Evolutionary conservation across 2,888 invertebrate species (phyloP).

Genomic region (Aromia moschata): DNA sequence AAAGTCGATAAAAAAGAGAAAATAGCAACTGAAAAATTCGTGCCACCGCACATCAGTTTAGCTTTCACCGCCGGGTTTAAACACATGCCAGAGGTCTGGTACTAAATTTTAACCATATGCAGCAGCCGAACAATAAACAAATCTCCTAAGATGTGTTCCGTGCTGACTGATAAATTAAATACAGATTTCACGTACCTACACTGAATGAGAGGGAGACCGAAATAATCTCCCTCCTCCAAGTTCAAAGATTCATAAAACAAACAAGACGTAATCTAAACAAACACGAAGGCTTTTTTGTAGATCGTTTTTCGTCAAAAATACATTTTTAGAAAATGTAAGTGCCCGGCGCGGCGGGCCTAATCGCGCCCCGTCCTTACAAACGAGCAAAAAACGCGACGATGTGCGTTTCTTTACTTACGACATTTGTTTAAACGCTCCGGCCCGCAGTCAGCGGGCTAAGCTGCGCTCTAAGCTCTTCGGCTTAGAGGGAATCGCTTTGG

Average conservation of each 20-base stretch:
- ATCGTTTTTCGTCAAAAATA: conserved; percentile 21
- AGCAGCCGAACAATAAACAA: conserved; percentile 12
- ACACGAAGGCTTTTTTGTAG: conserved; percentile 15
- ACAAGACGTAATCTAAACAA: conserved; percentile 19
- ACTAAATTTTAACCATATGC: conserved; percentile 15
- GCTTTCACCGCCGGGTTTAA: too few relatives aligned
- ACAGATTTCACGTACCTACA: conserved; percentile 18
- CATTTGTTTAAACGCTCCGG: conserved; percentile 14
- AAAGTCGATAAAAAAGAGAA: too few relatives aligned
- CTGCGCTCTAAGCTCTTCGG: conserved; percentile 1
- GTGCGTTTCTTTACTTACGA: conserved; percentile 14
- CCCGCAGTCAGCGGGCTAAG: conserved; percentile 1
- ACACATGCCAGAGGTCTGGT: background rate
- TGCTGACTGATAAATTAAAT: conserved; percentile 21
- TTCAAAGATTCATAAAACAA: conserved; percentile 26
- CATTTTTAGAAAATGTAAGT: conserved; percentile 19
- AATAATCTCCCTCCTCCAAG: conserved; percentile 16
- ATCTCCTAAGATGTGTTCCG: conserved; percentile 15
- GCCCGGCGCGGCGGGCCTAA: background rate
- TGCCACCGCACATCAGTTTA: too few relatives aligned
- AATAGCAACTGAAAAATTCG: too few relatives aligned
- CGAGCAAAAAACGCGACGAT: conserved; percentile 3
- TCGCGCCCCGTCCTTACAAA: conserved; percentile 1
- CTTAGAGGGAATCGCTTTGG: conserved; percentile 7
- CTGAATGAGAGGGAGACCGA: conserved; percentile 11